Base-by-base conservation (phyloP, 2,113 vertebrate species). In the Philantomba maxwellii region DNA sequence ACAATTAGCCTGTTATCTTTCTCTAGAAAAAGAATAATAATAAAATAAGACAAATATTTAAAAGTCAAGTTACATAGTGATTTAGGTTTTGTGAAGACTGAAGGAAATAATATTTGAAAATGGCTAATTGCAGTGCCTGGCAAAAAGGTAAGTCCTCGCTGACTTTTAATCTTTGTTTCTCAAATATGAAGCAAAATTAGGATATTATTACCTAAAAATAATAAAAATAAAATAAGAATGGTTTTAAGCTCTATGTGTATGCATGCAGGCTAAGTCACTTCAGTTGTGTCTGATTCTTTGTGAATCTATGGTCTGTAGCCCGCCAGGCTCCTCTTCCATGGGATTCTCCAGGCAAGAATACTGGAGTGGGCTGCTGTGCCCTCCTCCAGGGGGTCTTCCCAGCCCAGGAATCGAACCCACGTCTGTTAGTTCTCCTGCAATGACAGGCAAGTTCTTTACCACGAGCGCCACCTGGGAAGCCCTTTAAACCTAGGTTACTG, bases 371-470 rank as follows among this genome's bases (percentile, higher is more conserved):
- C 36, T 70, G 19, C n/a, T n/a, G 36, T 11, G 21, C 19, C 70
- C 23, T 43, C 36, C 12, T 75, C 36, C 36, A 43, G 36, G 36
- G 36, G 23, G 5, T 75, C 36, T 75, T 43, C 39, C 36, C 11
- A 3, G 14, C 70, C 36, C 36, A 26, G 70, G 70, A 1, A 17
- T 75, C 36, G 0, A 75, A 43, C 23, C 6, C 36, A 26, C 1
- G 3, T 43, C 70, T 75, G 7, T 14, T 26, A 43, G 5, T 7
- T 26, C 39, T 43, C 36, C 36, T 26, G 36, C 23, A 43, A 2
- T 14, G 39, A 36, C 39, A 75, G 23, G 12, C 2, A 14, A 11
- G 6, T 43, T 75, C 36, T 26, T 43, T 75, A 75, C 21, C 39
- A 43, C 0, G 3, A 43, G 70, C 6, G 1, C 39, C 23, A 43